These are phyloP conservation scores for Sarcophaga rosellei DNA, from an alignment of 2,888 invertebrate genomes.

Conservation along the genomic window DNA sequence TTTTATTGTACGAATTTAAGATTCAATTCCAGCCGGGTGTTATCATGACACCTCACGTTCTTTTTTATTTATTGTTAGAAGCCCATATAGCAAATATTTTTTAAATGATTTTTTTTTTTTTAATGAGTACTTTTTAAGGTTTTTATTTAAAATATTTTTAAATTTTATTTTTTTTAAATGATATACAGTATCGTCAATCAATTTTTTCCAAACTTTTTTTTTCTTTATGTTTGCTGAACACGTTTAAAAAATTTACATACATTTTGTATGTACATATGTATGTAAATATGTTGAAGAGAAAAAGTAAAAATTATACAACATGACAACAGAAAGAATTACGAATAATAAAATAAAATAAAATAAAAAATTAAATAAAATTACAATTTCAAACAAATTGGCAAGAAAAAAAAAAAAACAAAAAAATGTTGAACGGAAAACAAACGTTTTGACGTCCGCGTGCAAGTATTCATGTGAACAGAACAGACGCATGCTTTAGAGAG, in stretches of 20 bases:
- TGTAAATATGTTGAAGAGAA: background rate
- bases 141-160: too few species aligned
- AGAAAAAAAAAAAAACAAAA: slow-evolving; percentile 18
- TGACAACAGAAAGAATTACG: slow-evolving; percentile 10
- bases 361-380: slow-evolving; percentile 15
- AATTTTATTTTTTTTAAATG: too few species aligned
- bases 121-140: too few species aligned
- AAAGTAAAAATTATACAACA: slow-evolving; percentile 14
- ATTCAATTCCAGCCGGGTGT: too few species aligned
- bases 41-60: too few species aligned
- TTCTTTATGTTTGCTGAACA: slow-evolving; percentile 26
- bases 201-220: background rate
- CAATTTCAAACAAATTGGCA: background rate
- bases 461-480: background rate
- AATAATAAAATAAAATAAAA: slow-evolving; percentile 1
- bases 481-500: too few species aligned
- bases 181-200: background rate
- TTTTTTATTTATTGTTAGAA: too few species aligned
- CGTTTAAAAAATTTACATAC: slow-evolving; percentile 27
- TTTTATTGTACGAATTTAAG: too few species aligned
- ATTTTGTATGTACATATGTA: background rate
- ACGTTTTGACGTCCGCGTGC: background rate
- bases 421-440: background rate
- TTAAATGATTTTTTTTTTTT: too few species aligned
- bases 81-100: too few species aligned